These are phyloP conservation scores for Thereuonema tuberculata DNA, from an alignment of 1,140 invertebrate species.

Conservation along the genomic window DNA sequence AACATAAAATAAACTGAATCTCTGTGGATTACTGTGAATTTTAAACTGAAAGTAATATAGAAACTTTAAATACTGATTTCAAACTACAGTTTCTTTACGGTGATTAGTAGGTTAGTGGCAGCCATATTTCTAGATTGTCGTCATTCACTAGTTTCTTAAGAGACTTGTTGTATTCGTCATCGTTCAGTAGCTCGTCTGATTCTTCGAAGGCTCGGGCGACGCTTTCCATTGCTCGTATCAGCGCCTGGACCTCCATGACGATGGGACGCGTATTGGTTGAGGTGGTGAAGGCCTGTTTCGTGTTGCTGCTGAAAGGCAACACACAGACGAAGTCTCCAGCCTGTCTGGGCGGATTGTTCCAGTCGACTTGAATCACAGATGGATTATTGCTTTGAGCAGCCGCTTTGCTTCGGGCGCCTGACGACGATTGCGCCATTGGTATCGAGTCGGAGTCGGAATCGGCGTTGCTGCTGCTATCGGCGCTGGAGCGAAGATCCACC, in stretches of 20 bases:
- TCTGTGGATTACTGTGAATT: no score
- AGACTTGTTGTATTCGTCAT: not conserved
- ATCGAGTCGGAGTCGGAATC: not conserved
- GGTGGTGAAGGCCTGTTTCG: not conserved
- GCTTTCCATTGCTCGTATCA: not conserved
- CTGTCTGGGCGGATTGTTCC: not conserved
- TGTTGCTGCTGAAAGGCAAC: not conserved
- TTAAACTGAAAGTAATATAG: no score
- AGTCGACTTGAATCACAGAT: not conserved
- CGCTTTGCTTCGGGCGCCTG: not conserved
- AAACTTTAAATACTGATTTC: no score
- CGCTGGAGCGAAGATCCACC: no score
- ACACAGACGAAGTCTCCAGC: not conserved
- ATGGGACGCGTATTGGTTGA: not conserved
- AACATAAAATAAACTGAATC: no score
- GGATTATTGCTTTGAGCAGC: not conserved
- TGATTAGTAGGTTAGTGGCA: no score
- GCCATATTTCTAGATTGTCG: not conserved
- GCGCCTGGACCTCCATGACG: not conserved
- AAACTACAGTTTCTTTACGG: no score
- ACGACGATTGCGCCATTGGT: not conserved
- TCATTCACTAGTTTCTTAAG: not conserved
- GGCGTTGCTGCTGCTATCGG: not conserved
- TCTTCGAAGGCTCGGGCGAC: not conserved
- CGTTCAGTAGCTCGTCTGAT: not conserved